phyloP scores from a whole-genome alignment of 2,888 invertebrate species.

The Xestia xanthographa region DNA sequence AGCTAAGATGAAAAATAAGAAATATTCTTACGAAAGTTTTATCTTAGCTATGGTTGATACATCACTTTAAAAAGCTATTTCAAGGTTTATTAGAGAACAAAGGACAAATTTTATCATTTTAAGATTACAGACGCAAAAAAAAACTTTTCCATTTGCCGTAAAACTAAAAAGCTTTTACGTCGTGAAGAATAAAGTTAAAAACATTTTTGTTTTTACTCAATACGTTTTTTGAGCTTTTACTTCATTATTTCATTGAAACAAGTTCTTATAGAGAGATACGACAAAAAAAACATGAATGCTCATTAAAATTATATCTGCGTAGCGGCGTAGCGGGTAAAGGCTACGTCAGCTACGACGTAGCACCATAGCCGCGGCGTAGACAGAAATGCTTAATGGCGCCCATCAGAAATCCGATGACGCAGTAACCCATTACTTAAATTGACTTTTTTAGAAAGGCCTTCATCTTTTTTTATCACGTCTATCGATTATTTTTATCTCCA shows the following conservation, averaged over 20 bases:
- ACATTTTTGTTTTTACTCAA: neutral
- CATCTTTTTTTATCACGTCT: neutral
- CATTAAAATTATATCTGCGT: constrained; percentile 16
- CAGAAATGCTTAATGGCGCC: constrained; percentile 13
- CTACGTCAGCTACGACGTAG: constrained; percentile 53
- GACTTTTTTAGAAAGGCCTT: neutral
- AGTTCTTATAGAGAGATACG: neutral
- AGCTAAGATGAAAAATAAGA: no score
- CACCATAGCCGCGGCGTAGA: constrained; percentile 33
- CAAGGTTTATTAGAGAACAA: neutral
- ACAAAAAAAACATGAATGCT: neutral
- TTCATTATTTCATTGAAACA: neutral
- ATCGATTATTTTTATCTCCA: neutral
- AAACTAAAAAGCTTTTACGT: constrained; percentile 4
- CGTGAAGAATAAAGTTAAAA: neutral
- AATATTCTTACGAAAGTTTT: no score
- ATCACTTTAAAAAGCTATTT: constrained; percentile 3
- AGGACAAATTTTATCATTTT: neutral
- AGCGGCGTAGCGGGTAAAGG: constrained; percentile 34
- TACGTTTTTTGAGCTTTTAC: neutral
- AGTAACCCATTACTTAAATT: constrained; percentile 17
- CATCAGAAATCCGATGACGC: constrained; percentile 3
- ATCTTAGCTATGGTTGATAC: no score
- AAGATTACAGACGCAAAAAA: neutral
- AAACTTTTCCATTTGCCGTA: neutral